A percentile compares a stretch with the other conserved stretches of the same genome.
These are phyloP conservation scores for Tiliqua scincoides DNA, from an alignment of 2,113 vertebrate species.

Conservation along the genomic window DNA sequence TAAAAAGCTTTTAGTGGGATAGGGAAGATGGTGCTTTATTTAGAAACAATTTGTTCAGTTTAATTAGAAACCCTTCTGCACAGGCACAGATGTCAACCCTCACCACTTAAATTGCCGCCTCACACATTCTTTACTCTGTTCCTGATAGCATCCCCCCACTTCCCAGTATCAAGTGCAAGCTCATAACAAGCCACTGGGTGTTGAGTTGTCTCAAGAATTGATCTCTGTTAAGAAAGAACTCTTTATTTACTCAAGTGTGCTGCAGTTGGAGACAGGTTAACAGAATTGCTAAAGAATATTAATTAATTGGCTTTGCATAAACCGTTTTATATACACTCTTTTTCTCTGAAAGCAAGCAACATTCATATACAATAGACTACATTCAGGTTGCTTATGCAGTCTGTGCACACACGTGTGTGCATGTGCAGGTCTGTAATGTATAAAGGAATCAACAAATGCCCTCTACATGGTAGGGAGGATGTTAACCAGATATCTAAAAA, in stretches of 20 bases:
- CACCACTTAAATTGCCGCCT: background rate
- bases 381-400: conserved; percentile 37
- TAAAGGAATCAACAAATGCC: background rate
- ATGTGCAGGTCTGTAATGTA: background rate
- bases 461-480: background rate
- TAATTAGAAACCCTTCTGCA: conserved; percentile 35
- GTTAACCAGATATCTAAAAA: background rate
- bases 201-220: background rate
- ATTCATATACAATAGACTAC: background rate
- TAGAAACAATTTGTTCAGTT: conserved; percentile 49
- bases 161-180: conserved; percentile 3
- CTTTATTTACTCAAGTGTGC: background rate
- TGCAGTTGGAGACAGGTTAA: background rate
- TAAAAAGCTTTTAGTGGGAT: conserved; percentile 59
- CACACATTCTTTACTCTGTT: background rate
- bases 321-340: background rate
- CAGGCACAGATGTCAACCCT: conserved; percentile 4
- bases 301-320: background rate
- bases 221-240: background rate
- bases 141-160: background rate
- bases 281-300: background rate
- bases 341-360: background rate
- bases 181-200: background rate
- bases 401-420: background rate
- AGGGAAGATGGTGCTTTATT: conserved; percentile 35